These are phyloP conservation scores for Sepiola atlantica DNA, from an alignment of 2,888 invertebrate genomes.

Conservation along the genomic window DNA sequence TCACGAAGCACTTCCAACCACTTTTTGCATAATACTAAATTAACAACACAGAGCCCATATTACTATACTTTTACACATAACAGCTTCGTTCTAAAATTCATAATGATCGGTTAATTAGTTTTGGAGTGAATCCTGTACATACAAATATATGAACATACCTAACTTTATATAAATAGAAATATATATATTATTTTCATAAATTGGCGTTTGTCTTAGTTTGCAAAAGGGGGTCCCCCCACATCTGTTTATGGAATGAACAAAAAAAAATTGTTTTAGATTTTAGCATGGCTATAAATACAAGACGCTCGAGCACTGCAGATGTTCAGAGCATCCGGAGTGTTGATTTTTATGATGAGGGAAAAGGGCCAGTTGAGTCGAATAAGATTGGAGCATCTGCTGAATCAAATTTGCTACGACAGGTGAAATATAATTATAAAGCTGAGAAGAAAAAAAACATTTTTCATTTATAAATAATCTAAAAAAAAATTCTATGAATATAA, in stretches of 20 bases:
- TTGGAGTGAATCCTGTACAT: no score
- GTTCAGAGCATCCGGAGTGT: neutral
- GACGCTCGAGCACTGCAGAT: neutral
- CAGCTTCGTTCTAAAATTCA: no score
- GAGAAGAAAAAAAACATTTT: no score
- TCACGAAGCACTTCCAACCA: no score
- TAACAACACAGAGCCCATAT: no score
- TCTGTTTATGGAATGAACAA: neutral
- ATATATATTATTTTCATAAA: no score
- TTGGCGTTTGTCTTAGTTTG: neutral
- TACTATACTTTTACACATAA: no score
- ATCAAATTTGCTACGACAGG: neutral
- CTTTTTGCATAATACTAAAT: no score
- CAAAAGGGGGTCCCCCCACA: fast-evolving
- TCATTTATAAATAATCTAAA: no score
- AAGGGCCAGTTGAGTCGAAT: neutral
- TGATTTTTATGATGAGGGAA: neutral
- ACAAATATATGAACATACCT: no score
- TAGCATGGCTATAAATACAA: slow-evolving; percentile 32
- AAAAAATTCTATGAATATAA: neutral
- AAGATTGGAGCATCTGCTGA: neutral
- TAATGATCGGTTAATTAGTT: no score
- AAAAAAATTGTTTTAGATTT: neutral
- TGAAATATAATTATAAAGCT: neutral
- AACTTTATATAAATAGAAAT: no score